Base-by-base conservation (phyloP, 2,113 vertebrate genomes). In the Syrrhaptes paradoxus region DNA sequence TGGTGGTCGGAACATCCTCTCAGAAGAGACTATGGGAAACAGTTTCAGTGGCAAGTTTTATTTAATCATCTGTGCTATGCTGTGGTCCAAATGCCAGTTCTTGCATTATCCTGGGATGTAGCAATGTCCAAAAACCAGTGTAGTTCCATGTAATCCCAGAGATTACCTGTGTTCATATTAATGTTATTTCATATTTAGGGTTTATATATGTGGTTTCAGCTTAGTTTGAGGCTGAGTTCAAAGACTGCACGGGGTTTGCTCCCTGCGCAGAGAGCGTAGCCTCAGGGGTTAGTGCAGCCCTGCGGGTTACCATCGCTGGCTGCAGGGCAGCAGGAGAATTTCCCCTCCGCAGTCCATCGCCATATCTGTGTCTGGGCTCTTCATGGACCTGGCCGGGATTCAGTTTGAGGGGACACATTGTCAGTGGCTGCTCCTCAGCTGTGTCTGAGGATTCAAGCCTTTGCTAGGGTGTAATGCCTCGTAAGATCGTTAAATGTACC, bases 341-440 rank as follows among this genome's bases (percentile, higher is more conserved):
- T 65, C 26, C 24, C 18, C 13, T 71, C 31, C 1, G 0, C 52
- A 29, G 0, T 38, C 31, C 10, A 2, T 18, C 59, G 38, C 25
- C 4, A 0, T 14, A 4, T 55, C 49, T 71, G 34, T 65, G 12
- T n/a, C 32, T 80, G 51, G 46, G 31, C 38, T 62, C 48, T 66
- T 76, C 4, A 14, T 38, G 70, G 48, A 45, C 4, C 34, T 45
- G 29, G 22, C 26, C 65, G 59, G 59, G 25, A 29, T 86, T 32
- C 19, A 1, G 2, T 59, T 63, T 15, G 59, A 63, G 74, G 22
- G 31, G 38, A 4, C 11, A 28, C 16, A 2, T n/a, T 51, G 25
- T 72, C 74, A 38, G 0, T 51, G 45, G 59, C 19, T 19, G 2
- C 71, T 63, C 21, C 62, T 68, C 55, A 65, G 45, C 66, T 43